Conservation (phyloP, 1,140 invertebrate species). For the Bombus picipes region DNA sequence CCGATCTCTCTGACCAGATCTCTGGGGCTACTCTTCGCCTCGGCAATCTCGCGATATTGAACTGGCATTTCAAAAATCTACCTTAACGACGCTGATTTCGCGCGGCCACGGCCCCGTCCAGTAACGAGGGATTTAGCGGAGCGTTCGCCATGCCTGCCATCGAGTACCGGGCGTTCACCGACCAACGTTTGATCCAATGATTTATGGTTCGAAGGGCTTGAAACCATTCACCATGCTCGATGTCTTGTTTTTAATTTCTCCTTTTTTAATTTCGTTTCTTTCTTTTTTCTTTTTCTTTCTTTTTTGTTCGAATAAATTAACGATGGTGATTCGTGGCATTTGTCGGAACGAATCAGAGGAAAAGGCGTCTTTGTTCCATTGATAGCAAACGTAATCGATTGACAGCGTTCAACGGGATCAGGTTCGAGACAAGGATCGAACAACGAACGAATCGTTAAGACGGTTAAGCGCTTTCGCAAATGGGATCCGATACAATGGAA, state of each 20-base stretch:
- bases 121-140: slow-evolving; percentile 26
- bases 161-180: slow-evolving; percentile 8
- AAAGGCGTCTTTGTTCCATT: slow-evolving; percentile 23
- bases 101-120: background rate
- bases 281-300: background rate
- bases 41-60: slow-evolving; percentile 25
- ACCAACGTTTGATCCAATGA: slow-evolving; percentile 33
- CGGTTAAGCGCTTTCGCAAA: slow-evolving; percentile 65
- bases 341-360: slow-evolving; percentile 13
- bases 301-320: slow-evolving; percentile 14
- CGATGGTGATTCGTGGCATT: background rate
- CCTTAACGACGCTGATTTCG: slow-evolving; percentile 47
- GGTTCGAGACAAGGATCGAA: slow-evolving; percentile 42
- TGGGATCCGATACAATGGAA: slow-evolving; percentile 51
- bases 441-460: slow-evolving; percentile 39
- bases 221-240: slow-evolving; percentile 26
- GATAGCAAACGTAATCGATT: slow-evolving; percentile 45
- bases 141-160: slow-evolving; percentile 6
- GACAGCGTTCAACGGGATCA: slow-evolving; percentile 33
- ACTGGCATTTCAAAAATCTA: slow-evolving; percentile 45
- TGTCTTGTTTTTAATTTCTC: background rate
- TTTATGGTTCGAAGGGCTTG: slow-evolving; percentile 19
- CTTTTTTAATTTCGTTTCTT: background rate
- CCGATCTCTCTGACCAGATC: slow-evolving; percentile 46
- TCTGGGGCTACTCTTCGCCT: slow-evolving; percentile 19